phyloP scores from a whole-genome alignment of 2,888 invertebrate genomes.

The Hermaeophaga mercurialis region DNA sequence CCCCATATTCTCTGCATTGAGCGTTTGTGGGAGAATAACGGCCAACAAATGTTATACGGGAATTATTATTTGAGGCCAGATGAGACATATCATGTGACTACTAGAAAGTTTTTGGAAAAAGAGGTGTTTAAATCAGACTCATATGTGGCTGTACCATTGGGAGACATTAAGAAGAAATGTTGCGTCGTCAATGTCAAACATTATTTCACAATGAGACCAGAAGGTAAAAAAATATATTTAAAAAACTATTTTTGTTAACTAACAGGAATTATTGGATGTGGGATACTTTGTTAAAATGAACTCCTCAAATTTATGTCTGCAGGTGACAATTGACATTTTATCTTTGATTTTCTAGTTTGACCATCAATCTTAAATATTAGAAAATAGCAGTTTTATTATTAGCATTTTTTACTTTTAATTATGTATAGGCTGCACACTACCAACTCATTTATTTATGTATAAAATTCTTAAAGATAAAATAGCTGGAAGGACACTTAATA shows the following conservation, averaged over 20 bases:
- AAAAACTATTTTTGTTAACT: neutral
- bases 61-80: constrained; percentile 89
- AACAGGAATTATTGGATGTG: too few relatives aligned
- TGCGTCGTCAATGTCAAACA: constrained; percentile 94
- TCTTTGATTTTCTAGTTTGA: too few relatives aligned
- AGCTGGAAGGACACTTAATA: too few relatives aligned
- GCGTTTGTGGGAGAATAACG: constrained; percentile 82
- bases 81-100: constrained; percentile 95
- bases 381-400: too few relatives aligned
- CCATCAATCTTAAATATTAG: too few relatives aligned
- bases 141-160: constrained; percentile 81
- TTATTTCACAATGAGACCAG: constrained; percentile 88
- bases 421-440: too few relatives aligned
- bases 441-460: too few relatives aligned
- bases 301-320: too few relatives aligned
- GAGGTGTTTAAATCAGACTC: constrained; percentile 96
- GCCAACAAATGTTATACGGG: constrained; percentile 89
- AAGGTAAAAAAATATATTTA: constrained; percentile 59
- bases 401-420: too few relatives aligned
- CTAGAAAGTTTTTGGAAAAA: constrained; percentile 93
- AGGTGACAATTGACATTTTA: too few relatives aligned
- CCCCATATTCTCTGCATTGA: constrained; percentile 69
- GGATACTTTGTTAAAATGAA: too few relatives aligned
- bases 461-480: too few relatives aligned
- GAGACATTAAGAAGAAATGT: constrained; percentile 86